Percentiles rank a stretch among this genome's conserved stretches.
Conservation (phyloP, 2,113 vertebrate species). For the Phaethon lepturus region DNA sequence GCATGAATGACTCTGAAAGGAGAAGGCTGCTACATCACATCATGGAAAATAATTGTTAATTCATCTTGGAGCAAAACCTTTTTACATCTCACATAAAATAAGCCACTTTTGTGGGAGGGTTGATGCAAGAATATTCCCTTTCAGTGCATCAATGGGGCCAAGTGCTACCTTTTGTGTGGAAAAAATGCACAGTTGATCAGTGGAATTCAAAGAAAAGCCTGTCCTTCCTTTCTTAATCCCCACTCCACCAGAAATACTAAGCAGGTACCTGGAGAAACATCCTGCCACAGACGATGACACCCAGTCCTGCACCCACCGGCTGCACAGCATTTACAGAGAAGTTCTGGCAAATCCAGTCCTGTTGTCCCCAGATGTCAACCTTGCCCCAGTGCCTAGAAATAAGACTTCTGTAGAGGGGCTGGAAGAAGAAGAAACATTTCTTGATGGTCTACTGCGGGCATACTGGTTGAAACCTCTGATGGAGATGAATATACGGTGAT, state of each 20-base stretch:
- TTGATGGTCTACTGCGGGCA: rapidly evolving
- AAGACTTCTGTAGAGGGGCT: neutral
- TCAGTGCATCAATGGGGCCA: neutral
- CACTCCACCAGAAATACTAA: neutral
- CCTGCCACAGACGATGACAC: neutral
- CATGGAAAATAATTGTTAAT: neutral
- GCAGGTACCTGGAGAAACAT: neutral
- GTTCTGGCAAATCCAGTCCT: neutral
- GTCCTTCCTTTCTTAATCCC: neutral
- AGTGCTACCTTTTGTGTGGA: neutral
- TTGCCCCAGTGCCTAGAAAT: neutral
- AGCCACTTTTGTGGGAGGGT: neutral
- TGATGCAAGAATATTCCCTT: neutral
- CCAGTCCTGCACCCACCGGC: neutral
- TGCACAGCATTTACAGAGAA: neutral
- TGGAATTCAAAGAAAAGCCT: neutral
- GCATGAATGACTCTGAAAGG: conserved; percentile 1
- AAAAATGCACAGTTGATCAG: neutral
- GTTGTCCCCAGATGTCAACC: neutral
- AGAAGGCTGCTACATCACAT: neutral
- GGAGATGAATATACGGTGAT: neutral
- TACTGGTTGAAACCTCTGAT: neutral
- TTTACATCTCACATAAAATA: neutral
- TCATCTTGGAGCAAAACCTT: neutral
- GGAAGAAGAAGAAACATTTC: neutral